Conservation (phyloP, 1,140 invertebrate genomes). For the Leucophenga varia region DNA sequence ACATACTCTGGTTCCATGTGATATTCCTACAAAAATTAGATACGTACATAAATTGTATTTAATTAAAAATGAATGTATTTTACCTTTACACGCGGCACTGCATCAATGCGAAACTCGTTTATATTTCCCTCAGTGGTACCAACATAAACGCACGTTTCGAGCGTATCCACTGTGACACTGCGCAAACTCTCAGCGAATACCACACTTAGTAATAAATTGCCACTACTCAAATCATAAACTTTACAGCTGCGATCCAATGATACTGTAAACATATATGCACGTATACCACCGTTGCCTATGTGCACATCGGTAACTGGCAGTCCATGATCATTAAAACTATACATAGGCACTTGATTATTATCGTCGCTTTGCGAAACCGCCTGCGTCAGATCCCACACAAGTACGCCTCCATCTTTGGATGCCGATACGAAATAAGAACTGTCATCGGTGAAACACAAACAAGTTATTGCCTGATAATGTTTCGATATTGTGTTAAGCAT, state of each 20-base stretch:
- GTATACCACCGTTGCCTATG: slow-evolving; percentile 64
- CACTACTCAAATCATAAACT: slow-evolving; percentile 73
- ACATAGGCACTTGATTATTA: slow-evolving; percentile 64
- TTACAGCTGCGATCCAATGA: slow-evolving; percentile 81
- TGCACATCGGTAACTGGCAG: slow-evolving; percentile 75
- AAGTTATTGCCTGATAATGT: slow-evolving; percentile 79
- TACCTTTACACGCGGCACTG: slow-evolving; percentile 62
- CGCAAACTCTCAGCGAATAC: slow-evolving; percentile 73
- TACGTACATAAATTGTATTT: background rate
- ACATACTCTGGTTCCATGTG: slow-evolving; percentile 61
- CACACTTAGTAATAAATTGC: slow-evolving; percentile 69
- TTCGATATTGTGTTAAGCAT: slow-evolving; percentile 69
- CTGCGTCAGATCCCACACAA: slow-evolving; percentile 69
- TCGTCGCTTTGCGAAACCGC: slow-evolving; percentile 57
- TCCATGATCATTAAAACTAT: slow-evolving; percentile 73
- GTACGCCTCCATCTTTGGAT: slow-evolving; percentile 82
- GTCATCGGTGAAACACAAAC: slow-evolving; percentile 73
- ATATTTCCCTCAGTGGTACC: slow-evolving; percentile 73
- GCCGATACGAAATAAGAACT: slow-evolving; percentile 72
- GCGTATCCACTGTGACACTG: slow-evolving; percentile 68
- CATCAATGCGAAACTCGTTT: slow-evolving; percentile 66
- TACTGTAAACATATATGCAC: slow-evolving; percentile 70
- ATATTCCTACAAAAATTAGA: slow-evolving; percentile 58
- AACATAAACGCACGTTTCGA: slow-evolving; percentile 73
- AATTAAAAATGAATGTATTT: background rate